Base-by-base conservation (phyloP, 2,888 invertebrate species). In the Cheilosia vernalis region DNA sequence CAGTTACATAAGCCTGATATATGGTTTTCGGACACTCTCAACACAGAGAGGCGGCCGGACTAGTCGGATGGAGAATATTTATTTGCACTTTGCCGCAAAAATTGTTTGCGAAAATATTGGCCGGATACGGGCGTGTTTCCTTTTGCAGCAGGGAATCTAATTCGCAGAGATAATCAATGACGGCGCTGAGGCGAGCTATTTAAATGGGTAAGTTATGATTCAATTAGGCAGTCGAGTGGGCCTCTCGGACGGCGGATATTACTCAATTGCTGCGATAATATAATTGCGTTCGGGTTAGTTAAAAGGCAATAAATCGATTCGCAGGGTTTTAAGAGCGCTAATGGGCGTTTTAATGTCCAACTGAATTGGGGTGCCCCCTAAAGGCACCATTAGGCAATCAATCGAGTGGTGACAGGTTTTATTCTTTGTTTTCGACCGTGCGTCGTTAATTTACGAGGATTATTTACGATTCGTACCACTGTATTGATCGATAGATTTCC, bases 1-100 rank as follows among this genome's bases (percentile, higher is more conserved):
- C 83, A 79, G 74, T 79, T 79, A 84, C 79, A 79, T 74, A 79
- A 84, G 79, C 79, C 79, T 74, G 58, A 78, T 69, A 58, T 78
- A 73, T 64, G 61, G 64, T 61, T 70, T 44, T 60, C 10, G 42
- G 63, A 61, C 60, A 17, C 49, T 64, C 49, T 64, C 61, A 53
- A 53, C 61, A 55, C 47, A 37, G 37, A 19, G 24, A 7, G 15
- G 15, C 44, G 30, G 30, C 30, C 15, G 10, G 19, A 21, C 15
- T 15, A 4, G 21, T 15, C 24, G 21, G 51, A 15, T 37, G 19
- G 37, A 78, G 56, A 73, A 79, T 79, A 63, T 79, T 72, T 79
- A 64, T 70, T 72, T 72, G 51, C 64, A 30, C 53, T 67, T 79
- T 61, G 67, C 72, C 79, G 40, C 79, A 72, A 79, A 79, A 72